A percentile compares a stretch with the other conserved stretches of the same genome.
phyloP scores from a whole-genome alignment of 37 sponge, comb jelly and placozoan genomes.

The Bolinopsis microptera region DNA sequence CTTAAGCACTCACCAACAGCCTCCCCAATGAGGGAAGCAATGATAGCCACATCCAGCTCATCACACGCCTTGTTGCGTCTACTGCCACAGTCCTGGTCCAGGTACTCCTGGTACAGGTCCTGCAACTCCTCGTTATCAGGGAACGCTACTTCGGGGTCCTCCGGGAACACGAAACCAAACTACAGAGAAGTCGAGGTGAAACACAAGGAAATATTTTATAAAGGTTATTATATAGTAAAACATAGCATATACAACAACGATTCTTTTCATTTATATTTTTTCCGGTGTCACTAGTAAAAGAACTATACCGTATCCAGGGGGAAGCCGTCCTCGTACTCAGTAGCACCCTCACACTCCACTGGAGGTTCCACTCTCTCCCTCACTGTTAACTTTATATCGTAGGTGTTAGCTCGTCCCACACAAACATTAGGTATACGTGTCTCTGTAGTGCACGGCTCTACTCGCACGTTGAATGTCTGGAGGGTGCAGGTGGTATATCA shows the following conservation, averaged over 20 bases:
- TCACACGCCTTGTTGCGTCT: slow-evolving; percentile 23
- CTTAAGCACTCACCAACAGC: not conserved
- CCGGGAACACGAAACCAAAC: slow-evolving; percentile 6
- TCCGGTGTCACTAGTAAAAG: no score
- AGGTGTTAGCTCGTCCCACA: not conserved
- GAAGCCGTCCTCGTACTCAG: not conserved
- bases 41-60: slow-evolving; percentile 23
- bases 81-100: not conserved
- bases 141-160: slow-evolving; percentile 30
- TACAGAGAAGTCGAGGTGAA: no score
- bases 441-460: not conserved
- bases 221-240: not conserved
- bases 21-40: not conserved
- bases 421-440: slow-evolving; percentile 30
- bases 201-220: slow-evolving; percentile 34
- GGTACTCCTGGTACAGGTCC: slow-evolving; percentile 7
- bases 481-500: not conserved
- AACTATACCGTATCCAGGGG: slow-evolving; percentile 35
- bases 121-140: not conserved
- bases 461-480: not conserved
- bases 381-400: not conserved
- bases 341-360: slow-evolving; percentile 31
- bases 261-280: no score
- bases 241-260: no score
- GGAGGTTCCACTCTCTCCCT: not conserved